Conservation (phyloP, 2,113 vertebrate species). For the Odobenus rosmarus region DNA sequence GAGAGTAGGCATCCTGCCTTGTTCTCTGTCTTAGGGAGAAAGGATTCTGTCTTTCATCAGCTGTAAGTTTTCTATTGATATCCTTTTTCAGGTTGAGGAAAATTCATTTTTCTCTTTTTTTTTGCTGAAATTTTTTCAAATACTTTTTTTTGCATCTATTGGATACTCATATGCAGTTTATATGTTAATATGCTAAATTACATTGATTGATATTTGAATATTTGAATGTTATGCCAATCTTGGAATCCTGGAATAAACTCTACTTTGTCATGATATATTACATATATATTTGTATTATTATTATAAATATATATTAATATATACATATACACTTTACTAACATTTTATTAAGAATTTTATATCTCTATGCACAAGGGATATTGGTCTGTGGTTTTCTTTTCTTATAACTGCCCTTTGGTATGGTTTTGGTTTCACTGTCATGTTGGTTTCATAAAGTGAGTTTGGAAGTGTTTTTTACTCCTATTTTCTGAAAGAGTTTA, state of each 20-base stretch:
- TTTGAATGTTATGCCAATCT: neutral
- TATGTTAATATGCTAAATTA: neutral
- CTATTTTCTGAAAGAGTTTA: neutral
- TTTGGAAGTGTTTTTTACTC: neutral
- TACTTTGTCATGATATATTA: neutral
- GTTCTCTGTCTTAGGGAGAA: neutral
- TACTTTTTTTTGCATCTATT: neutral
- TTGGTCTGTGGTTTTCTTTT: neutral
- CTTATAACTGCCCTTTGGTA: neutral
- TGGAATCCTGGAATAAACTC: neutral
- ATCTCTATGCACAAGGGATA: neutral
- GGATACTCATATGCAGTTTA: neutral
- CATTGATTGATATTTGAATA: neutral
- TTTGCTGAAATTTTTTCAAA: neutral
- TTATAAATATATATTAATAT: neutral
- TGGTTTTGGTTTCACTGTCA: neutral
- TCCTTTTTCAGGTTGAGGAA: neutral
- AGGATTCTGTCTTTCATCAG: neutral
- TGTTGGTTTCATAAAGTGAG: neutral
- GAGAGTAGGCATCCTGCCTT: neutral
- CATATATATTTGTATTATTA: neutral
- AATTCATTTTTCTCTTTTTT: neutral
- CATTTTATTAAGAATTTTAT: neutral
- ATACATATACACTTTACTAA: neutral
- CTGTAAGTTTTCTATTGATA: neutral